Base-by-base conservation (phyloP, 2,888 invertebrate genomes). In the Fragum whitleyi region DNA sequence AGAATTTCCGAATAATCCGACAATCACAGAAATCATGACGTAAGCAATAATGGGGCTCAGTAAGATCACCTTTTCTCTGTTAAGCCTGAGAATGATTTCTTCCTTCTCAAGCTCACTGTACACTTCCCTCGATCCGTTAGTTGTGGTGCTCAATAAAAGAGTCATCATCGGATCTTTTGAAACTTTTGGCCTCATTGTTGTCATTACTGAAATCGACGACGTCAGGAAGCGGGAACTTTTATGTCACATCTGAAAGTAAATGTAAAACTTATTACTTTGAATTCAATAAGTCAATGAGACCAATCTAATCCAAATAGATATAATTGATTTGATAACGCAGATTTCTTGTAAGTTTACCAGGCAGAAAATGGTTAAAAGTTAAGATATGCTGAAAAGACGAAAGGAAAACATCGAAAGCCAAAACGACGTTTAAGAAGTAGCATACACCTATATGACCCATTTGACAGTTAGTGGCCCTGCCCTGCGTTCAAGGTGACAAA, bases 1-100 rank as follows among this genome's bases (percentile, higher is more conserved):
- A 47, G 74, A 74, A 77, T 91, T 91, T 51, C 88, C 89, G 42
- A 90, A 57, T 2, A 90, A 61, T 7, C 90, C 89, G 0, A 87
- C 47, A 2, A 88, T 32, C 67, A 91, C 75, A 23, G 90, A 77
- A 9, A 90, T 14, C 14, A 83, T 70, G 29, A 91, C 78, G 68
- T 87, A 77, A 19, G 89, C 81, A 9, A 88, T 85, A 9, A 91
- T 87, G 9, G 90, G 89, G n/a, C 86, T 69, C 19, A 89, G 78
- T 5, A 83, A 36, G 6, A 84, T 11, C 0, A 87, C 88, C 51
- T 88, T 88, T 21, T 88, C 85, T 7, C 77, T 51, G 76, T 91
- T 91, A 32, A 88, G 57, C 36, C 36, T 53, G 68, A 57, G 61
- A 39, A 74, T 67, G 7, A 53, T 47, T 21, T 29, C 65, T 32